A percentile compares a stretch with the other conserved stretches of the same genome.
phyloP scores from a whole-genome alignment of 2,797 vertebrate genomes.

The Tamandua tetradactyla region DNA sequence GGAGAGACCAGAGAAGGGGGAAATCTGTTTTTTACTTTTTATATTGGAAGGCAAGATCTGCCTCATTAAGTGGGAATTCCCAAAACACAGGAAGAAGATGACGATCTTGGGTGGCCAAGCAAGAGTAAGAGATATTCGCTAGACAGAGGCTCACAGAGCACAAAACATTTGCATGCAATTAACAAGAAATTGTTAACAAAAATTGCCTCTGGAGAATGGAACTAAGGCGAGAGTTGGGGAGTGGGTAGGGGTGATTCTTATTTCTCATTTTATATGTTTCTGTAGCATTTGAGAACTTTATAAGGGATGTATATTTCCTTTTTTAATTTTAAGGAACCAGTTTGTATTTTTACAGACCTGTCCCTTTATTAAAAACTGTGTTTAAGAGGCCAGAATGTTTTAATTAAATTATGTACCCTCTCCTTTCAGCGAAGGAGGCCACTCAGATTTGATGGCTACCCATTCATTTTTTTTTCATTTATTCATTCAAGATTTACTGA shows the following conservation, averaged over 20 bases:
- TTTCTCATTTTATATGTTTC: not conserved
- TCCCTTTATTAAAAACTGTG: conserved; percentile 4
- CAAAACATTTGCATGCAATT: not conserved
- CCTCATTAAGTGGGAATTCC: not conserved
- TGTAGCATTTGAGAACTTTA: not conserved
- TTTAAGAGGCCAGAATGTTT: not conserved
- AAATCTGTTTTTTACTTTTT: not conserved
- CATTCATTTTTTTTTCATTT: conserved; percentile 4
- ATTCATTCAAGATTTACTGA: not conserved
- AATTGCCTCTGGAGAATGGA: not conserved
- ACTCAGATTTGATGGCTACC: not conserved
- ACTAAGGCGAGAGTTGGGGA: not conserved
- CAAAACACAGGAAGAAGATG: not conserved
- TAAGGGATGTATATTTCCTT: not conserved
- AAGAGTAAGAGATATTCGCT: not conserved
- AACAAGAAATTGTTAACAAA: not conserved
- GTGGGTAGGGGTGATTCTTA: not conserved
- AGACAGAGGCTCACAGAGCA: not conserved
- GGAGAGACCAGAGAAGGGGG: not conserved
- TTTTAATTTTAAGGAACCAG: not conserved
- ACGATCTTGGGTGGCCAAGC: not conserved
- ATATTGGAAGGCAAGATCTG: not conserved
- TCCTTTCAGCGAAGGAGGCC: not conserved
- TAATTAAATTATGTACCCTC: not conserved
- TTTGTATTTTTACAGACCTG: not conserved